phyloP scores from a whole-genome alignment of 2,797 vertebrate genomes.

The Sarcoramphus papa region DNA sequence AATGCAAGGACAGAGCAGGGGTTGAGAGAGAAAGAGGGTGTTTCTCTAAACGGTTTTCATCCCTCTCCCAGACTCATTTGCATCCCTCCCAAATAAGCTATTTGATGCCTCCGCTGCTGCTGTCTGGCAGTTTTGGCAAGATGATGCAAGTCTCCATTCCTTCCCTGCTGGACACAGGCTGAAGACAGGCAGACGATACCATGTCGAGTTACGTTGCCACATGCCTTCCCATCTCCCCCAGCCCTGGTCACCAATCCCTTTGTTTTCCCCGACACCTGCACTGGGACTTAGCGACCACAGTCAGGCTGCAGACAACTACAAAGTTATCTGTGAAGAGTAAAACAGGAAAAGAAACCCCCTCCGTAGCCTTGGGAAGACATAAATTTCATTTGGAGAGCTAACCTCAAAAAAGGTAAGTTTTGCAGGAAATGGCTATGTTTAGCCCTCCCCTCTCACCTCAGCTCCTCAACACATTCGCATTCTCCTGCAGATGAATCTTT shows the following conservation, averaged over 20 bases:
- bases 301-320: too few relatives aligned
- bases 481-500: not conserved
- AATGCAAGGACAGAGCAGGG: not conserved
- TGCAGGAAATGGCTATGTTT: not conserved
- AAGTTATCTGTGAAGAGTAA: accelerated
- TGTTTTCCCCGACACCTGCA: not conserved
- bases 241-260: too few relatives aligned
- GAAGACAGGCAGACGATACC: not conserved
- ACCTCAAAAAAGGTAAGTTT: not conserved
- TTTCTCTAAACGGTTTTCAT: not conserved
- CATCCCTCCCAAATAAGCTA: not conserved
- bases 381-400: not conserved
- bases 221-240: accelerated
- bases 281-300: accelerated
- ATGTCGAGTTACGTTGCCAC: accelerated
- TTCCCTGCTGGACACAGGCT: not conserved
- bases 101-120: not conserved
- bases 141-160: not conserved
- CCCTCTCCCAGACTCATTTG: not conserved
- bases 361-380: not conserved
- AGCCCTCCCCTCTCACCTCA: constrained; percentile 12
- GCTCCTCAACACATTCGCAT: not conserved
- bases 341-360: not conserved
- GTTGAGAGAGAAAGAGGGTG: too few relatives aligned
- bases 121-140: not conserved